Conservation (phyloP, 2,888 invertebrate genomes). For the Pyrgus malvae region DNA sequence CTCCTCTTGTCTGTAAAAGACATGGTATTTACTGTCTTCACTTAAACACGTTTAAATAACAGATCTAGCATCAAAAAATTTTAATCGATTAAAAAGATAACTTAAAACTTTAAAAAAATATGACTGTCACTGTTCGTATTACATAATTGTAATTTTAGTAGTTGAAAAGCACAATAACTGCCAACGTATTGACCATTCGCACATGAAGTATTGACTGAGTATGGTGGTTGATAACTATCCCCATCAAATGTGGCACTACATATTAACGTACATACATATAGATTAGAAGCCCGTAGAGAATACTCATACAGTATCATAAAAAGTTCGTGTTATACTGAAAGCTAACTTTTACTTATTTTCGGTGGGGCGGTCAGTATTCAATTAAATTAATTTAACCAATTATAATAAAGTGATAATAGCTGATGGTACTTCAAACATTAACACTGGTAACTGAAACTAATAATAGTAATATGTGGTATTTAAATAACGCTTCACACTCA, state of each 20-base stretch:
- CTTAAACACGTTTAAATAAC: too few relatives aligned
- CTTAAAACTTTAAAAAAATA: too few relatives aligned
- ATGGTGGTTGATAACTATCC: conserved; percentile 55
- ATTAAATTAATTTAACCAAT: not conserved
- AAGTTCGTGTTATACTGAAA: conserved; percentile 39
- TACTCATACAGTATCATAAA: conserved; percentile 34
- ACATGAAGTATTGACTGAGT: conserved; percentile 58
- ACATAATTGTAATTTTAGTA: not conserved
- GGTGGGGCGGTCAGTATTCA: not conserved
- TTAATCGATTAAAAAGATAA: too few relatives aligned
- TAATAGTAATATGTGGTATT: too few relatives aligned
- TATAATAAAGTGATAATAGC: not conserved
- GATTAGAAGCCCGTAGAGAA: conserved; percentile 50
- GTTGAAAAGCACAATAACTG: conserved; percentile 12
- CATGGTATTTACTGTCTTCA: too few relatives aligned
- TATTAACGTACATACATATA: conserved; percentile 36
- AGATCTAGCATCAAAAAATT: too few relatives aligned
- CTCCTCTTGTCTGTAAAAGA: not conserved
- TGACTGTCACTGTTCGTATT: not conserved
- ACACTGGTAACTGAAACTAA: too few relatives aligned
- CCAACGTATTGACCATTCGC: conserved; percentile 40
- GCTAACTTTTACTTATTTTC: conserved; percentile 30
- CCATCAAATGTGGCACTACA: conserved; percentile 48
- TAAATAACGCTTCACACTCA: too few relatives aligned
- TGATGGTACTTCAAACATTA: too few relatives aligned